These are phyloP conservation scores for Plodia interpunctella DNA, from an alignment of 1,140 invertebrate genomes.

Conservation along the genomic window DNA sequence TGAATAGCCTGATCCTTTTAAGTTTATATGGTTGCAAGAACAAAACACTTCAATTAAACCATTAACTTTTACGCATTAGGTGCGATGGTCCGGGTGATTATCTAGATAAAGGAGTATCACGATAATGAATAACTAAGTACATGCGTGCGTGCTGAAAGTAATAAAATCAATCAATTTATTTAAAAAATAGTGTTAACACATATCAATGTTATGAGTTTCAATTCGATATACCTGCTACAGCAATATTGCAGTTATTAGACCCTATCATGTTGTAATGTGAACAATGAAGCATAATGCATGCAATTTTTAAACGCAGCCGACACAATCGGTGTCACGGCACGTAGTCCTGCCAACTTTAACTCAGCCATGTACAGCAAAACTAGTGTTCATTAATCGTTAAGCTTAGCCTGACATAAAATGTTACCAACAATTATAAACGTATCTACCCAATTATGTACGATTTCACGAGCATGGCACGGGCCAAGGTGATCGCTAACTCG, in stretches of 20 bases:
- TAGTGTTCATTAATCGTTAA: neutral
- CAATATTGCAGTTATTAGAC: slow-evolving; percentile 55
- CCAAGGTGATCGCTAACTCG: slow-evolving; percentile 1
- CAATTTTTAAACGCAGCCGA: slow-evolving; percentile 35
- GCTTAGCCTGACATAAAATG: neutral
- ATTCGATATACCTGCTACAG: neutral
- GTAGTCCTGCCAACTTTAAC: slow-evolving; percentile 3
- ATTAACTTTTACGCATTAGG: no score
- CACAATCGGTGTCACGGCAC: slow-evolving; percentile 41
- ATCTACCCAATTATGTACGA: neutral
- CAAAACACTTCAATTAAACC: no score
- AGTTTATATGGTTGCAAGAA: no score
- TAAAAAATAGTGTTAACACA: neutral
- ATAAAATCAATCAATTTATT: neutral
- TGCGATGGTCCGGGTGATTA: neutral
- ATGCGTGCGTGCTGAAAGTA: neutral
- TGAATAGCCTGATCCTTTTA: neutral
- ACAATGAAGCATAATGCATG: slow-evolving; percentile 51
- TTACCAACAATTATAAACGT: neutral
- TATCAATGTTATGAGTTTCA: neutral
- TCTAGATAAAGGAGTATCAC: neutral
- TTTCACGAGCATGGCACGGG: neutral
- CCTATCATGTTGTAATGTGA: slow-evolving; percentile 57
- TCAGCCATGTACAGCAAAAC: neutral
- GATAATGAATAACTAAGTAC: neutral